A percentile compares a stretch with the other conserved stretches of the same genome.
phyloP scores from a whole-genome alignment of 2,888 invertebrate species.

The Chrysopilus asiliformis region DNA sequence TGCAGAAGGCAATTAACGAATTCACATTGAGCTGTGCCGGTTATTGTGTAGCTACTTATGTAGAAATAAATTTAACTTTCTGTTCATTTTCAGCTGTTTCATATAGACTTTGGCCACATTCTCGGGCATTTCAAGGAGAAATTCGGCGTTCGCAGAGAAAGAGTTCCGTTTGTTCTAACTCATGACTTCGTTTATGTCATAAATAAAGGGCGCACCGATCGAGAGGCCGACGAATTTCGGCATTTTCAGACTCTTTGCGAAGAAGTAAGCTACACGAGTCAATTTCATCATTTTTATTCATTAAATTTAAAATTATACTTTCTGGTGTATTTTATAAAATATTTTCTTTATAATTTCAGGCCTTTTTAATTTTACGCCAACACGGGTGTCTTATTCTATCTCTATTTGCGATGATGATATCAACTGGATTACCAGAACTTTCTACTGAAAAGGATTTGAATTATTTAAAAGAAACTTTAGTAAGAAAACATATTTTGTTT shows the following conservation, averaged over 20 bases:
- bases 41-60: conserved; percentile 95
- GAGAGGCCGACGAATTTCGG: conserved; percentile 67
- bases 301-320: too few relatives aligned
- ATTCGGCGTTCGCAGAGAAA: conserved; percentile 81
- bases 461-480: conserved; percentile 78
- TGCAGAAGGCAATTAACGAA: conserved; percentile 86
- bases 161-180: conserved; percentile 90
- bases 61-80: conserved; percentile 29
- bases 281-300: conserved; percentile 4
- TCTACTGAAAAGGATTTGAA: conserved; percentile 85
- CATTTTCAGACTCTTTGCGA: conserved; percentile 71
- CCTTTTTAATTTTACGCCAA: conserved; percentile 74
- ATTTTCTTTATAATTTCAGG: conserved; percentile 42
- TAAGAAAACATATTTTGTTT: conserved; percentile 24
- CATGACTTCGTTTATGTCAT: conserved; percentile 93
- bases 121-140: conserved; percentile 89
- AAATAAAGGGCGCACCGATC: conserved; percentile 71
- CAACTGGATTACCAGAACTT: conserved; percentile 86
- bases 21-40: conserved; percentile 95
- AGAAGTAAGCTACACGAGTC: conserved; percentile 42
- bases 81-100: conserved; percentile 54
- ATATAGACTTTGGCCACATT: conserved; percentile 87
- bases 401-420: conserved; percentile 95
- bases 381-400: conserved; percentile 84
- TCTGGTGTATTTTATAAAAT: too few relatives aligned